Base-by-base conservation (phyloP, 92 coral and sea anemone species). In the Siderastrea radians region DNA sequence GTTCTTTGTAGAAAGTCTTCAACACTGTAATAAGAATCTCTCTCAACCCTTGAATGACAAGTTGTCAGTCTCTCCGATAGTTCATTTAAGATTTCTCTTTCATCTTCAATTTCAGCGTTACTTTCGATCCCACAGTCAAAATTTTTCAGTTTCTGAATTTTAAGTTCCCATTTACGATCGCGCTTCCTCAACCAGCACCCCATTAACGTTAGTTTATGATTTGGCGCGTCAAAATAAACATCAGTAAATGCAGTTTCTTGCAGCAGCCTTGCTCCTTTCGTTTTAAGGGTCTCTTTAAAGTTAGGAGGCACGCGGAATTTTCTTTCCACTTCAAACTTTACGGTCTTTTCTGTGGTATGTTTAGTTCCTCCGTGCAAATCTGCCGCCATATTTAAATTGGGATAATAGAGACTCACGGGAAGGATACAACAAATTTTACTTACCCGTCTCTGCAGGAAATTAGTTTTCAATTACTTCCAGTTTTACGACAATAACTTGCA, bases 161-260 rank as follows among this genome's bases (percentile, higher is more conserved):
- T 92, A 5, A 94, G 72, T 61, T 94, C 92, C 95, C 95, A 94
- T 10, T 63, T 49, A 3, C 67, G 15, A 80, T 79, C 73, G 4
- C 95, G 78, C 9, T 82, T 86, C 58, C 97, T 79, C 68, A 94
- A 81, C 95, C 97, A 94, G n/a, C 55, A 67, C 9, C 87, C 95
- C 43, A 76, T 80, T 7, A 92, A 49, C 11, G 94, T 84, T 16
- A 90, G 90, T 3, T 75, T 83, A 70, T 83, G 74, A 15, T 92
- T 88, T 59, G 78, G 77, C 38, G 86, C 79, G 86, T 95, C 93
- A 71, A 84, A 95, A 69, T 93, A 93, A 11, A 68, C 57, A 72
- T 95, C 98, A 1, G 70, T 82, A 68, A 88, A 88, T 53, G 70
- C 61, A 14, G 74, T 72, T 68, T 89, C 48, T 15, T 16, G 53